Evolutionary conservation across 2,888 invertebrate species (phyloP).

Genomic region (Antitype chi): DNA sequence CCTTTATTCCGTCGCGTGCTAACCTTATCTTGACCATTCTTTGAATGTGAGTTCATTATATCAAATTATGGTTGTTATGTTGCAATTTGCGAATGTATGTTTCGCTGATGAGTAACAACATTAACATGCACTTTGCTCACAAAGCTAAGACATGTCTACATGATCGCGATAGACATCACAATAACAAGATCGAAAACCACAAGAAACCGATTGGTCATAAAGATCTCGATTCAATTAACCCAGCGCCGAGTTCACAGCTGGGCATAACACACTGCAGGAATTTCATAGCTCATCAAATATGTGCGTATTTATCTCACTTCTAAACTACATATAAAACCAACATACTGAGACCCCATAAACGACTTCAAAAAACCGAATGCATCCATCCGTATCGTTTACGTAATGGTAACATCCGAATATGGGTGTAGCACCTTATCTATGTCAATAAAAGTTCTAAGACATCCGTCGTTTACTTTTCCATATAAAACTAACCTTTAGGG

Average conservation of each 20-base stretch:
- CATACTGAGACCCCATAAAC: conserved; percentile 41
- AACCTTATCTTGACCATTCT: conserved; percentile 74
- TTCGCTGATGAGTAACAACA: conserved; percentile 76
- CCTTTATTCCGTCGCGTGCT: conserved; percentile 76
- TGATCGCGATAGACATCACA: conserved; percentile 48
- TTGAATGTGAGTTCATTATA: conserved; percentile 78
- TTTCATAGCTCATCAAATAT: conserved; percentile 55
- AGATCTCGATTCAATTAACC: conserved; percentile 19
- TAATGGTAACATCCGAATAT: conserved; percentile 59
- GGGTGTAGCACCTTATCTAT: conserved; percentile 64
- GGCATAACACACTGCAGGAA: conserved; percentile 13
- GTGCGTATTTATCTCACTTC: conserved; percentile 51
- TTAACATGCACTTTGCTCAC: conserved; percentile 65
- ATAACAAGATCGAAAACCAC: conserved; percentile 32
- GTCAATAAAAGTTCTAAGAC: conserved; percentile 63
- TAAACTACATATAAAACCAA: conserved; percentile 42
- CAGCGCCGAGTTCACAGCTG: conserved; percentile 7
- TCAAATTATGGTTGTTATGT: conserved; percentile 82
- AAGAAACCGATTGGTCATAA: conserved; percentile 1
- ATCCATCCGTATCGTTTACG: conserved; percentile 56
- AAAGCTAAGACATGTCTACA: conserved; percentile 43
- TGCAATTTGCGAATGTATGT: conserved; percentile 81
- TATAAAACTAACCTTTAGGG: conserved; percentile 54
- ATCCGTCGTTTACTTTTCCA: conserved; percentile 64
- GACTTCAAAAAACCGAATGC: conserved; percentile 48